Conservation (phyloP, 2,888 invertebrate genomes). For the Eledone cirrhosa region DNA sequence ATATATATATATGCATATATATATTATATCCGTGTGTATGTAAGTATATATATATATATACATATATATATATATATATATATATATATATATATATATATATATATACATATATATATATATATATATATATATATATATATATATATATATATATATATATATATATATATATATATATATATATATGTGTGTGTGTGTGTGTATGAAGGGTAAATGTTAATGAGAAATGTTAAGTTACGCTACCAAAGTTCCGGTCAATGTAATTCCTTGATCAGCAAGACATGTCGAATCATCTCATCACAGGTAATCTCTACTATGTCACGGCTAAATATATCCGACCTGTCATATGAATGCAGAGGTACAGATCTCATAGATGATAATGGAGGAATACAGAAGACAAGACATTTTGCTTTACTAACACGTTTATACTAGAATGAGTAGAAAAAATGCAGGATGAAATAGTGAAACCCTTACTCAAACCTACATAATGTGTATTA, state of each 20-base stretch:
- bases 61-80: background rate
- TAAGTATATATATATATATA: background rate
- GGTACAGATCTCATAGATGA: background rate
- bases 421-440: no score
- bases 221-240: background rate
- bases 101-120: background rate
- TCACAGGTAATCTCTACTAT: no score
- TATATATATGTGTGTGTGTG: background rate
- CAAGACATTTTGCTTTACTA: no score
- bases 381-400: background rate
- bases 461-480: no score
- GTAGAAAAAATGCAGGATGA: no score
- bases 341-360: background rate
- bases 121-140: background rate
- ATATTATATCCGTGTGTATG: background rate
- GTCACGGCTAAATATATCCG: background rate
- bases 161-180: background rate
- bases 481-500: no score
- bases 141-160: slow-evolving; percentile 6
- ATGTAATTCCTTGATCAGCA: no score
- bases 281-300: no score
- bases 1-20: background rate
- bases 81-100: slow-evolving; percentile 4
- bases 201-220: background rate
- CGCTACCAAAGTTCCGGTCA: no score